Percentiles rank a stretch among this genome's conserved stretches.
Evolutionary conservation across 2,888 invertebrate genomes (phyloP).

Genomic region (Ceraclea dissimilis): DNA sequence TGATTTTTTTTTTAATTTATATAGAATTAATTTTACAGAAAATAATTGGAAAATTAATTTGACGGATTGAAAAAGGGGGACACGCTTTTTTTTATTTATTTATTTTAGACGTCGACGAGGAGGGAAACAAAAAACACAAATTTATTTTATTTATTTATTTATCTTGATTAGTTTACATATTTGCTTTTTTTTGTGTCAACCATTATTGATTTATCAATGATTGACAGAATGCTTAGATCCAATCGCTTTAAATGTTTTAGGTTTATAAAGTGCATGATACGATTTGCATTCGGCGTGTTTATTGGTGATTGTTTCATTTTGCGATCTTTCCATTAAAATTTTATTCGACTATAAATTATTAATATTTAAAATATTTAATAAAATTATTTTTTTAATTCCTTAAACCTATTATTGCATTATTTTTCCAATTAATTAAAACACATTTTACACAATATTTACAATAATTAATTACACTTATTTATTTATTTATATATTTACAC

Average conservation of each 20-base stretch:
- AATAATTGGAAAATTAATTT: too few relatives aligned
- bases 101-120: background rate
- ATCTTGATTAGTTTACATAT: background rate
- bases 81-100: background rate
- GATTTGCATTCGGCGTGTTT: slow-evolving; percentile 12
- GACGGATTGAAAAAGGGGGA: too few relatives aligned
- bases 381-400: too few relatives aligned
- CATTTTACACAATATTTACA: background rate
- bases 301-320: slow-evolving; percentile 19
- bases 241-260: slow-evolving; percentile 24
- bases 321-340: slow-evolving; percentile 17
- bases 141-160: background rate
- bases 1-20: slow-evolving; percentile 1
- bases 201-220: background rate
- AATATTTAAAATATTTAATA: background rate
- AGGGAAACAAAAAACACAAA: background rate
- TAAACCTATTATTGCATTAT: too few relatives aligned
- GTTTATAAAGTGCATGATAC: slow-evolving; percentile 21
- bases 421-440: background rate
- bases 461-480: too few relatives aligned
- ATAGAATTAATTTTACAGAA: background rate
- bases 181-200: background rate
- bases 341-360: background rate
- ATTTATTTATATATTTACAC: too few relatives aligned
- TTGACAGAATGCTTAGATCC: slow-evolving; percentile 6